These are phyloP conservation scores for Montifringilla adamsi DNA, from an alignment of 2,113 vertebrate genomes.

Conservation along the genomic window DNA sequence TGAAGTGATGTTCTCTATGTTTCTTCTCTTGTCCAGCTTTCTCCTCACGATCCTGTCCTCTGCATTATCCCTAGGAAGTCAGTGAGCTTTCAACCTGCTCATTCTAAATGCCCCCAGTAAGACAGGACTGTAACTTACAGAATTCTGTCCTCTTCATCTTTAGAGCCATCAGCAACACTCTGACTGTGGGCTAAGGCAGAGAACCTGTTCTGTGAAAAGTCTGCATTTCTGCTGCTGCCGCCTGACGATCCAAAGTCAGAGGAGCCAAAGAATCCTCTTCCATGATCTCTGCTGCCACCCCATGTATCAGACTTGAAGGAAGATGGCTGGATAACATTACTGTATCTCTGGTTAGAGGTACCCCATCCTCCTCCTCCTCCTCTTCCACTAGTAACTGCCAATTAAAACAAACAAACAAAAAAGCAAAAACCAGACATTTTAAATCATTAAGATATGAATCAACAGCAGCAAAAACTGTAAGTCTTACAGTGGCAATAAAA, in stretches of 20 bases:
- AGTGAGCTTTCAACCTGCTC: not conserved
- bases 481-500: not conserved
- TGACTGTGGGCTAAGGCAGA: conserved; percentile 50
- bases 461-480: not conserved
- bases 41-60: accelerated
- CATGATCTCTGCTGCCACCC: conserved; percentile 72
- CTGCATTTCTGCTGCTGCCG: conserved; percentile 5
- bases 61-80: not conserved
- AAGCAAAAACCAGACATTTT: not conserved
- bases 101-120: not conserved
- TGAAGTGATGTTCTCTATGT: not conserved
- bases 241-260: conserved; percentile 36
- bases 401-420: not conserved
- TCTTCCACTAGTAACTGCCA: conserved; percentile 61
- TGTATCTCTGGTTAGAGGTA: conserved; percentile 61
- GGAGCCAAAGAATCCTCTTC: conserved; percentile 61
- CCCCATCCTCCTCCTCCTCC: conserved; percentile 55
- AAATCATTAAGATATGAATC: not conserved
- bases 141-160: conserved; percentile 80
- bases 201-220: conserved; percentile 82
- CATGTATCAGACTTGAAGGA: conserved; percentile 73
- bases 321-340: conserved; percentile 79
- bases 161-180: conserved; percentile 47
- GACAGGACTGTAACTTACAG: conserved; percentile 74
- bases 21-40: not conserved